Conservation (phyloP, 2,888 invertebrate genomes). For the Osmoderma eremita region DNA sequence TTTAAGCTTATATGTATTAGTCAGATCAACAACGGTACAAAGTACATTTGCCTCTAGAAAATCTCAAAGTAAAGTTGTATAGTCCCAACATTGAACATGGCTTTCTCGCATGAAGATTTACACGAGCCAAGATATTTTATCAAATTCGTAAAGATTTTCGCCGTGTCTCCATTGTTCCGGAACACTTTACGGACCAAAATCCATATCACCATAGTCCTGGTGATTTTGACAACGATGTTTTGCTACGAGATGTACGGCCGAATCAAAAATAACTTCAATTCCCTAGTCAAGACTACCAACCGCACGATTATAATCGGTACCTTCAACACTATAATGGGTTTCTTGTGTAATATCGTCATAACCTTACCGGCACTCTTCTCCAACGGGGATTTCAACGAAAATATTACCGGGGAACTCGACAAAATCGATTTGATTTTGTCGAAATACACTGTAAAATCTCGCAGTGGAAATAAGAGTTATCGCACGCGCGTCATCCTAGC, state of each 20-base stretch:
- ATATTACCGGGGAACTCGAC: background rate
- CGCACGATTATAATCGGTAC: background rate
- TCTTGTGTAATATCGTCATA: constrained; percentile 3
- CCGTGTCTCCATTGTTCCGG: background rate
- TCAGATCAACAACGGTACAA: too few relatives aligned
- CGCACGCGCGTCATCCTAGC: too few relatives aligned
- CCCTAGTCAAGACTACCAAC: background rate
- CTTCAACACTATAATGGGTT: background rate
- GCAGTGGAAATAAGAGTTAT: background rate
- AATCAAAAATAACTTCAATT: background rate
- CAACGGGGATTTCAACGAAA: background rate
- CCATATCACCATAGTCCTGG: background rate
- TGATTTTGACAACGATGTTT: background rate
- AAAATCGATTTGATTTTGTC: background rate
- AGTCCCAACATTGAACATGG: too few relatives aligned
- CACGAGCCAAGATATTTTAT: background rate
- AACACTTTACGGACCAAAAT: background rate
- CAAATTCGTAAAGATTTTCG: background rate
- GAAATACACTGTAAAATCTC: background rate
- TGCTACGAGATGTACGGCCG: background rate
- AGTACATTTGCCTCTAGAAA: too few relatives aligned
- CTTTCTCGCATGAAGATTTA: too few relatives aligned
- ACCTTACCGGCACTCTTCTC: background rate
- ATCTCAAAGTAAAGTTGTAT: too few relatives aligned
- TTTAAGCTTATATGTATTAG: too few relatives aligned